Base-by-base conservation (phyloP, 2,797 vertebrate genomes). In the Peromyscus melanophrys region DNA sequence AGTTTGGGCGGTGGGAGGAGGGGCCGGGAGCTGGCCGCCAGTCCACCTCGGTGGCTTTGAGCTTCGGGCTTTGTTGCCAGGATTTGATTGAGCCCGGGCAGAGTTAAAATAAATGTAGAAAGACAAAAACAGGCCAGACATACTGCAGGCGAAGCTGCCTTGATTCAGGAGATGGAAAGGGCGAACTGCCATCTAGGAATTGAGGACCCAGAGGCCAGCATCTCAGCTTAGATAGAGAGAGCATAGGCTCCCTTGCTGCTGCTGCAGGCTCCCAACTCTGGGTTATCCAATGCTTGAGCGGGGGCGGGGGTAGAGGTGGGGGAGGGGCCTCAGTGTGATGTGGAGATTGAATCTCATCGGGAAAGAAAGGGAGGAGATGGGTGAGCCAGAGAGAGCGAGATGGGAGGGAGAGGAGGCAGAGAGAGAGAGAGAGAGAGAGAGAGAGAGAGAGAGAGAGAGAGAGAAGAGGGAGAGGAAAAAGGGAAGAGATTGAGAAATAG, bases 91-190 rank as follows among this genome's bases (percentile, higher is more conserved):
- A 63, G 21, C 96, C 78, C 27, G 37, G 59, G 69, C 94, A 63
- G 61, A 98, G 83, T 97, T 98, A 96, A 98, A 98, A 98, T 97
- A 97, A 96, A 97, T 85, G 92, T 90, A 88, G 84, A 92, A 78
- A 82, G 77, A 55, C 78, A 96, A 94, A 81, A 81, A 77, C 91
- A 86, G 75, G 92, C 86, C 43, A 92, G 95, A 96, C 96, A 81
- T 37, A 31, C 63, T 92, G 91, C 75, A 90, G 94, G 88, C 23
- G 49, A 85, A 65, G 92, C 86, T 92, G 86, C 95, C 92, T 80
- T 1, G 19, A 93, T 92, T 94, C 97, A 55, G 85, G 77, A 29
- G 78, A 78, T 88, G 94, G 67, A 95, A 98, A 91, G 78, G 86
- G 94, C 55, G 92, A 83, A 91, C 94, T 27, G 85, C 92, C 92